Base-by-base conservation (phyloP, 2,888 invertebrate genomes). In the Cataglyphis rosenhaueri region DNA sequence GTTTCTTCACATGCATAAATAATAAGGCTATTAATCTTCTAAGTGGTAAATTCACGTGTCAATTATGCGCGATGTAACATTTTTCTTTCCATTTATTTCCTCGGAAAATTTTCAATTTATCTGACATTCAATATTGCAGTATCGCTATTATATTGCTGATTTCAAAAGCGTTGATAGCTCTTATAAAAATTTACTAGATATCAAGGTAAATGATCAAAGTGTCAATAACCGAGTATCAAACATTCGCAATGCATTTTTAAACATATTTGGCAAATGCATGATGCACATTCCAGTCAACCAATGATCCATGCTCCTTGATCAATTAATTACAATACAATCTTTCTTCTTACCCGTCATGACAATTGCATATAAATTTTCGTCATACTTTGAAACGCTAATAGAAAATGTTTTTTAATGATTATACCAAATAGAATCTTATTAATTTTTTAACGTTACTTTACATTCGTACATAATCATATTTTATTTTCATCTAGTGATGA, bases 1-100 rank as follows among this genome's bases (percentile, higher is more conserved):
- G 59, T 41, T 59, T 70, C 65, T 59, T 59, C 59, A 61, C 15
- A 48, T 61, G 71, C 44, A 61, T 32, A 79, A 44, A 78, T 70
- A 78, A 70, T 78, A 59, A 79, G 59, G 48, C 71, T 35, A 79
- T 79, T 79, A 71, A 59, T 59, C 59, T 61, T 59, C 25, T 10
- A 41, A 57, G 29, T 55, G 41, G 76, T 57, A 57, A 38, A 57
- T 52, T 76, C 55, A 64, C 15, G 48, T 75, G 74, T 35, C 74
- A 75, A 64, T 75, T 64, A 62, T 35, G 44, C 21, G 35, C 21
- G 32, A 48, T 64, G 44, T 64, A 48, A 75, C 48, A 48, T 64
- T 64, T 64, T 64, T 32, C 32, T 75, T 64, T 32, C 48, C 10
- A 64, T 75, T 29, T 57, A 35, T 41, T 57, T 29, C 35, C 18